A percentile compares a stretch with the other conserved stretches of the same genome.
Evolutionary conservation across 2,888 invertebrate genomes (phyloP).

Genomic region (Coelogynopora nodosa): DNA sequence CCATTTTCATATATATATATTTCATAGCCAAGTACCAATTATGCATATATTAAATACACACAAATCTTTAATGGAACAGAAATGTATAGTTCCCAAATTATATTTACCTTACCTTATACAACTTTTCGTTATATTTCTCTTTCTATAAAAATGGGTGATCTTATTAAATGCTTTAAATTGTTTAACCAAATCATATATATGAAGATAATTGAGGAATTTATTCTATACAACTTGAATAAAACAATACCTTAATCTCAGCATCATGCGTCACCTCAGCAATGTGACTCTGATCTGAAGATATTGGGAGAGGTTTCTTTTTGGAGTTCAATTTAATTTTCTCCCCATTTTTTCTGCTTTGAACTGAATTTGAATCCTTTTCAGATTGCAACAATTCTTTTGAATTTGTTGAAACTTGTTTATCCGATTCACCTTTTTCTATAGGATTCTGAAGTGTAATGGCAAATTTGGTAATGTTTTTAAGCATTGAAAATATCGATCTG

Average conservation of each 20-base stretch:
- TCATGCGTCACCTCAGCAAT: slow-evolving; percentile 7
- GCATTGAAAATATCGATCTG: too few relatives aligned
- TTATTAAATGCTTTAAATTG: too few relatives aligned
- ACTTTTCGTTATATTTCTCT: too few relatives aligned
- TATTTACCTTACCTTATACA: too few relatives aligned
- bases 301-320: background rate
- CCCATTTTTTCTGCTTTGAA: background rate
- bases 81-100: background rate
- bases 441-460: too few relatives aligned
- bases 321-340: background rate
- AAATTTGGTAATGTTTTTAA: too few relatives aligned
- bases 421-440: background rate
- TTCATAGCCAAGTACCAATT: too few relatives aligned
- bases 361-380: background rate
- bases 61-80: background rate
- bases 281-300: background rate
- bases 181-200: too few relatives aligned
- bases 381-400: background rate
- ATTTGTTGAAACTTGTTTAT: background rate
- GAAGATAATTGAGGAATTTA: too few relatives aligned
- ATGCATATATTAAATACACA: background rate
- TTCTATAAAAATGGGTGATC: too few relatives aligned
- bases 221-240: background rate
- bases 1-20: too few relatives aligned
- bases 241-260: slow-evolving; percentile 16